These are phyloP conservation scores for Balaeniceps rex DNA, from an alignment of 2,113 vertebrate genomes.

Conservation along the genomic window DNA sequence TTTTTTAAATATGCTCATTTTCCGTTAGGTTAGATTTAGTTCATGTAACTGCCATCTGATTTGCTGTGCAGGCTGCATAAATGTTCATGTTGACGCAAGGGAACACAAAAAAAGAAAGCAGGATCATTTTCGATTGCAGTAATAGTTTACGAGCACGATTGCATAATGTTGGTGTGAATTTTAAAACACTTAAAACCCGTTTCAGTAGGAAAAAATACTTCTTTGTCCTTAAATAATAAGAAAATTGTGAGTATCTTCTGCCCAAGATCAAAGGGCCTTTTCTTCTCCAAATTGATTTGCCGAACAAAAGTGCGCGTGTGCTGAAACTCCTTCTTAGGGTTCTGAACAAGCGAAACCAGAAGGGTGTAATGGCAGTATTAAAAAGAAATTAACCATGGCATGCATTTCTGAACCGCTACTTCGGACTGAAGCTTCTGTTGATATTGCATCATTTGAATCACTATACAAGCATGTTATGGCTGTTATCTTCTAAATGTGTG, in stretches of 20 bases:
- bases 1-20: neutral
- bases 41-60: neutral
- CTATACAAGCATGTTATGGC: neutral
- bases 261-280: neutral
- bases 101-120: neutral
- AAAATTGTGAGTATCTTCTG: neutral
- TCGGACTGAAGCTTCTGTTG: neutral
- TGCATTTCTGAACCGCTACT: neutral
- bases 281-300: neutral
- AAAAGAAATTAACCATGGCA: neutral
- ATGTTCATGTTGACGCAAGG: neutral
- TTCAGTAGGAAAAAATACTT: neutral
- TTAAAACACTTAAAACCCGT: neutral
- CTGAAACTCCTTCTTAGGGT: neutral
- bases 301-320: rapidly evolving
- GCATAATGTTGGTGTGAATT: neutral
- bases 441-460: neutral
- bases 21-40: neutral
- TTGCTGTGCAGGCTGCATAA: neutral
- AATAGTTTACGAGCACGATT: neutral
- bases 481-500: neutral
- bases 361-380: neutral
- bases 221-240: neutral
- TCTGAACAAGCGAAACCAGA: neutral
- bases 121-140: neutral